Conservation (phyloP, 2,888 invertebrate species). For the Catocala fraxini region DNA sequence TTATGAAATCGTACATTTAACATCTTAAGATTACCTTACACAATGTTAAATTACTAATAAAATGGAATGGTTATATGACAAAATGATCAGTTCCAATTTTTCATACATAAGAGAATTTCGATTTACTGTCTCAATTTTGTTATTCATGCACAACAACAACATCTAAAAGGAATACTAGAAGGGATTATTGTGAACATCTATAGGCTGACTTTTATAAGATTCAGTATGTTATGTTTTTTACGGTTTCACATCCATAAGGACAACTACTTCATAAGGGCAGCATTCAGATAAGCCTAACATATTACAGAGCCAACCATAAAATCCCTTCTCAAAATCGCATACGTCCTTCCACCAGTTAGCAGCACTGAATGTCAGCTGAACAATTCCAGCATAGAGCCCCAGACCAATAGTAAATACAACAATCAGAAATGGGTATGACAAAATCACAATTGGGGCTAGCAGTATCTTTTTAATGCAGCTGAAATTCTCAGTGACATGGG, state of each 20-base stretch:
- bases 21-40: not conserved
- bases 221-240: constrained; percentile 21
- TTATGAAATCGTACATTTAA: constrained; percentile 20
- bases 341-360: constrained; percentile 91
- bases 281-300: constrained; percentile 90
- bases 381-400: constrained; percentile 90
- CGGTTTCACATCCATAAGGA: constrained; percentile 88
- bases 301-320: constrained; percentile 92
- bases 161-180: too few relatives aligned
- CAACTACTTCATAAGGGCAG: constrained; percentile 91
- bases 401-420: constrained; percentile 89
- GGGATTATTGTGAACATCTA: constrained; percentile 11
- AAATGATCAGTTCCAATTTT: too few relatives aligned
- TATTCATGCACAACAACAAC: too few relatives aligned
- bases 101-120: too few relatives aligned
- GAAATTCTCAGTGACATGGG: constrained; percentile 90
- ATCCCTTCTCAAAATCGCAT: constrained; percentile 92
- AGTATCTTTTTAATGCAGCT: constrained; percentile 89
- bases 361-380: constrained; percentile 90
- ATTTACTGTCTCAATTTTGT: too few relatives aligned
- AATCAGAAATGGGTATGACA: constrained; percentile 91
- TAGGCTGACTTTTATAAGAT: not conserved
- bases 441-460: constrained; percentile 90
- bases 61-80: too few relatives aligned
- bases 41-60: too few relatives aligned